Evolutionary conservation across 2,888 invertebrate species (phyloP).

Genomic region (Eupithecia pulchellata): DNA sequence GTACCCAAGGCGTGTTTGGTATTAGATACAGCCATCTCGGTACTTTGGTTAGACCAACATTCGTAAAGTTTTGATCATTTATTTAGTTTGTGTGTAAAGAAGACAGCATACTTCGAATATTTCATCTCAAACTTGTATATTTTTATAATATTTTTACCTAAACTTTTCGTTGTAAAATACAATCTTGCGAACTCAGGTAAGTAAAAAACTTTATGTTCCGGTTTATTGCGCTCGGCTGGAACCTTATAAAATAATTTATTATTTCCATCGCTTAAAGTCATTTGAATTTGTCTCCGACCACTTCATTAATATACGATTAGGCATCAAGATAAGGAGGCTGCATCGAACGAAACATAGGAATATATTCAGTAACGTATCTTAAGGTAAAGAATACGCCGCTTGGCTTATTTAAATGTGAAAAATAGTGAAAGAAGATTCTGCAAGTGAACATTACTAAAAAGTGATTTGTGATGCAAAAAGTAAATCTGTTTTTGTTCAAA

Average conservation of each 20-base stretch:
- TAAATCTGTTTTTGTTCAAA: background rate
- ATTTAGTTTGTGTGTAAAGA: background rate
- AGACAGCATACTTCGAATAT: background rate
- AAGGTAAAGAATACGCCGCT: background rate
- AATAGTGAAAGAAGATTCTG: background rate
- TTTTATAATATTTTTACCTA: background rate
- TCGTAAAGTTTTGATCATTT: background rate
- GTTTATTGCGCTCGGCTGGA: background rate
- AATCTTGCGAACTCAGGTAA: background rate
- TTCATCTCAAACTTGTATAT: background rate
- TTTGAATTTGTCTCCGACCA: slow-evolving; percentile 11
- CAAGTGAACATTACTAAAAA: background rate
- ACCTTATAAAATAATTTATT: background rate
- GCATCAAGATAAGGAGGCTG: slow-evolving; percentile 19
- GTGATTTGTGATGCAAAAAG: background rate
- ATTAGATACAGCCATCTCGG: too few species aligned
- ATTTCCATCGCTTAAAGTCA: background rate
- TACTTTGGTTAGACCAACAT: background rate
- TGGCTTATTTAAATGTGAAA: background rate
- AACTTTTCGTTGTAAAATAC: background rate
- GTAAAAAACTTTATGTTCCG: background rate
- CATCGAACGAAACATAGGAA: slow-evolving; percentile 1
- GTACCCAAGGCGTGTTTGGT: too few species aligned
- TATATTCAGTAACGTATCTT: background rate
- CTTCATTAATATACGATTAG: slow-evolving; percentile 32